Evolutionary conservation across 1,140 invertebrate genomes (phyloP).

Genomic region (Cotesia typhae): DNA sequence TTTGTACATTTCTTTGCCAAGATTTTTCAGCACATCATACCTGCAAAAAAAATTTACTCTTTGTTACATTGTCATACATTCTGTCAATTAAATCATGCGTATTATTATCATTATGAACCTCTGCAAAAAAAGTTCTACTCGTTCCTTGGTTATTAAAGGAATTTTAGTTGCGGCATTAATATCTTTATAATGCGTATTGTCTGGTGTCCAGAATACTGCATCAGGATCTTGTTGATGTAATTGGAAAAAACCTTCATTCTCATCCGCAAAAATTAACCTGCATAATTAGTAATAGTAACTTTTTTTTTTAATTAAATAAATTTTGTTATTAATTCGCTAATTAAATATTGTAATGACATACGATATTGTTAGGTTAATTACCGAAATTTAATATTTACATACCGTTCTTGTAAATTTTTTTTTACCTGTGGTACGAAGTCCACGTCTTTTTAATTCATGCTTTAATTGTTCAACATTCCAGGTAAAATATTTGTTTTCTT

Average conservation of each 20-base stretch:
- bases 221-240: background rate
- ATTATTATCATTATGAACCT: conserved; percentile 2
- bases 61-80: no score
- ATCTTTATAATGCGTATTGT: conserved; percentile 15
- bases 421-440: background rate
- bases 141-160: conserved; percentile 4
- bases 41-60: no score
- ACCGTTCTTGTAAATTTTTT: background rate
- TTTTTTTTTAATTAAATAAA: background rate
- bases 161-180: conserved; percentile 12
- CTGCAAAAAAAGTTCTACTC: conserved; percentile 1
- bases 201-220: conserved; percentile 5
- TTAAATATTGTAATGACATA: background rate
- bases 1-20: conserved; percentile 4
- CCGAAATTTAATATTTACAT: background rate
- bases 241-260: background rate
- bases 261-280: background rate
- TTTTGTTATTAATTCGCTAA: background rate
- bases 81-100: no score
- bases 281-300: background rate
- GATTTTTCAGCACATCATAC: no score
- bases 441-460: background rate
- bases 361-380: background rate
- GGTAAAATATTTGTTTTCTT: conserved; percentile 13
- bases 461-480: background rate